phyloP scores from a whole-genome alignment of 2,797 vertebrate species.

The Micropoecilia bifurca region DNA sequence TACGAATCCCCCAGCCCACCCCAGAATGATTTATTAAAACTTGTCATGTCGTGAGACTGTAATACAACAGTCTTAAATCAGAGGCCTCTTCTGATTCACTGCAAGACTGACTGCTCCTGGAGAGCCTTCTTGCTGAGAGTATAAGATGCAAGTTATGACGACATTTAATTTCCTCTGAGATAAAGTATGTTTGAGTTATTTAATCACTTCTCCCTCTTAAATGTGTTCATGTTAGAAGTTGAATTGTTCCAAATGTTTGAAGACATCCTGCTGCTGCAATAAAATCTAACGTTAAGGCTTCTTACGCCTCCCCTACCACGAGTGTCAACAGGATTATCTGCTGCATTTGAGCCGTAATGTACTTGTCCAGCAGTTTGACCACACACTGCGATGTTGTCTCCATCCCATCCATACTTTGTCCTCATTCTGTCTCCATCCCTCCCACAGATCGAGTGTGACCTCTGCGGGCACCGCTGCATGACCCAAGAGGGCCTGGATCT shows the following conservation, averaged over 20 bases:
- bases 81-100: background rate
- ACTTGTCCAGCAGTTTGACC: conserved; percentile 18
- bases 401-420: background rate
- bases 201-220: background rate
- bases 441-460: conserved; percentile 83
- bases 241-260: background rate
- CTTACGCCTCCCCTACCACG: background rate
- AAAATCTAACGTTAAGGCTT: background rate
- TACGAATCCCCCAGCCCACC: too few species aligned
- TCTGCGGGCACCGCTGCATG: conserved; percentile 85
- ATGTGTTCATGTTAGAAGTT: background rate
- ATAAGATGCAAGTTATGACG: background rate
- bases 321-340: background rate
- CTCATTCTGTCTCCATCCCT: background rate
- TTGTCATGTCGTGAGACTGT: background rate
- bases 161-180: background rate
- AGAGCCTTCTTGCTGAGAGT: background rate
- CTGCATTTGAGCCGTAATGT: conserved; percentile 16
- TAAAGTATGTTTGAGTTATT: background rate
- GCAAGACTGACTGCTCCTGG: background rate
- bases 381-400: conserved; percentile 2
- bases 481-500: conserved; percentile 86
- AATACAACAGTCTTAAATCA: background rate
- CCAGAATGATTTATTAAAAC: too few species aligned
- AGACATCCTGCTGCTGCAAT: background rate